Evolutionary conservation across 2,113 vertebrate genomes (phyloP).

Genomic region (Syngnathoides biaculeatus): DNA sequence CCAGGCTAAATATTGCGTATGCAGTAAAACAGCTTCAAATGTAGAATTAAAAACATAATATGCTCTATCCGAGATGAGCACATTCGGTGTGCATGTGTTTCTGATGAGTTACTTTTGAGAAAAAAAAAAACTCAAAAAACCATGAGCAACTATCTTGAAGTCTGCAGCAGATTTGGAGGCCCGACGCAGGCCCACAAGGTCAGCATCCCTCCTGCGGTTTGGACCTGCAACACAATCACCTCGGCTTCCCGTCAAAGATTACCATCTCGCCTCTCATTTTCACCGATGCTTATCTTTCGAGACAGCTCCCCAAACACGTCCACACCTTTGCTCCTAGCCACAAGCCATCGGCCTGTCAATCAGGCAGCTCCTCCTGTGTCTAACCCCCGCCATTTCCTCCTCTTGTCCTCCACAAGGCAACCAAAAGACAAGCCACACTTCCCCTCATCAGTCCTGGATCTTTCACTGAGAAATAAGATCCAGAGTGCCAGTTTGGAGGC

Average conservation of each 20-base stretch:
- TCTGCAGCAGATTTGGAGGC: conserved; percentile 20
- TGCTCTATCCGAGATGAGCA: too few species aligned
- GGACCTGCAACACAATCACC: conserved; percentile 63
- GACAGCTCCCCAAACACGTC: conserved; percentile 54
- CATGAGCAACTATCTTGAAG: conserved; percentile 27
- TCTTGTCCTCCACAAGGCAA: conserved; percentile 20
- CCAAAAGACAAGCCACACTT: conserved; percentile 39
- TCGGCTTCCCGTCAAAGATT: conserved; percentile 74
- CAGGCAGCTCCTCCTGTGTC: conserved; percentile 51
- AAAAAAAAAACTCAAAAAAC: too few species aligned
- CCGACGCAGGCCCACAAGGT: conserved; percentile 61
- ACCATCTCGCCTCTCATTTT: conserved; percentile 72
- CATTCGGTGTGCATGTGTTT: background rate
- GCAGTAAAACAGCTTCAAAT: too few species aligned
- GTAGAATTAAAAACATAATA: background rate
- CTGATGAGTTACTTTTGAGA: background rate
- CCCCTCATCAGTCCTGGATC: conserved; percentile 41
- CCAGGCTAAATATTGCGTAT: too few species aligned
- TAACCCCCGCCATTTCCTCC: conserved; percentile 6
- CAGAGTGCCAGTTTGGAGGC: conserved; percentile 43
- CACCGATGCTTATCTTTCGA: conserved; percentile 70
- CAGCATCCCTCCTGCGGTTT: conserved; percentile 73
- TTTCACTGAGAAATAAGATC: conserved; percentile 65
- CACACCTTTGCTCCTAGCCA: conserved; percentile 54
- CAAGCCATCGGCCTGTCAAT: conserved; percentile 58